Base-by-base conservation (phyloP, 2,888 invertebrate genomes). In the Andrena hattorfiana region DNA sequence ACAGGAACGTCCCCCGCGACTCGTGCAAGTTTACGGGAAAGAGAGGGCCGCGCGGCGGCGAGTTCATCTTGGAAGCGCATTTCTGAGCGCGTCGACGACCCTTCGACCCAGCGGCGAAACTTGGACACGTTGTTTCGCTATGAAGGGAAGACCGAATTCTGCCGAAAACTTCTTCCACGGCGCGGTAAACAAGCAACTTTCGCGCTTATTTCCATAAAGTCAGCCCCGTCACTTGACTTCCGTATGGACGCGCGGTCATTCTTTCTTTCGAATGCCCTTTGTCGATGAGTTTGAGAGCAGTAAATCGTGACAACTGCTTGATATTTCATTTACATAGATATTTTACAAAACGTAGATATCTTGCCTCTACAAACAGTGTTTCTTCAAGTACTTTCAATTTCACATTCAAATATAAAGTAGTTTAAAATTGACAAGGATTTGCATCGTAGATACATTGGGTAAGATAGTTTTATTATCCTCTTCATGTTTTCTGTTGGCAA, bases 21-120 rank as follows among this genome's bases (percentile, higher is more conserved):
- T 67, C 26, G n/a, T 20, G 51, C 23, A 73, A 87, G 72, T 79
- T 79, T 71, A 59, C 59, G 63, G 30, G 28, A 23, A 30, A n/a
- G 35, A n/a, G 23, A 16, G 2, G 23, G 54, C 0, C 23, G 28
- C 6, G 71, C 56, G 8, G 70, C 49, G 35, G 49, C 30, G 74
- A 71, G 83, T 88, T 89, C 86, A 85, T 88, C 86, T 84, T 73
- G 79, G 78, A 84, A 83, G 80, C 87, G 84, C 83, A 79, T 90
- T 90, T 86, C 85, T 76, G 81, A 73, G 77, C 77, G 82, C 71
- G 84, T 78, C 84, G 82, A 73, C 89, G 76, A 76, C 74, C 70
- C 85, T 80, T 78, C 81, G 89, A 81, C 87, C 76, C 59, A 42
- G 69, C 77, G 73, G 48, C n/a, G 69, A 76, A 88, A 87, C 87